phyloP scores from a whole-genome alignment of 23 tunicate genomes.

The Ciona savignyi region DNA sequence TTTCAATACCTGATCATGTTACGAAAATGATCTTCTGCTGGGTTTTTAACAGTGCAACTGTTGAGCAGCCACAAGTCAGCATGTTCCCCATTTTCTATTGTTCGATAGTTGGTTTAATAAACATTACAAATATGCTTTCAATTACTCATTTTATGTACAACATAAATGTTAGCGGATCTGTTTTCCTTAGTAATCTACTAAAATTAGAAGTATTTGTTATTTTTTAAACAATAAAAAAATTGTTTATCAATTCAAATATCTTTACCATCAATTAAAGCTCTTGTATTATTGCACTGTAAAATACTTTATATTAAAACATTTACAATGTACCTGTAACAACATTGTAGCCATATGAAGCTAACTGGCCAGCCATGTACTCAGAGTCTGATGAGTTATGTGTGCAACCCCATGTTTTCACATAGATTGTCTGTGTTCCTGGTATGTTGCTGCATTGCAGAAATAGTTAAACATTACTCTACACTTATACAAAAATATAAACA shows the following conservation, averaged over 20 bases:
- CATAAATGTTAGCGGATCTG: too few relatives aligned
- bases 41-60: constrained; percentile 98
- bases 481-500: too few relatives aligned
- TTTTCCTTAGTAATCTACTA: too few relatives aligned
- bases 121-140: too few relatives aligned
- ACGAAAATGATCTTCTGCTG: constrained; percentile 98
- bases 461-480: too few relatives aligned
- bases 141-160: too few relatives aligned
- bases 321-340: constrained; percentile 47
- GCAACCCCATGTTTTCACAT: constrained; percentile 93
- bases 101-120: too few relatives aligned
- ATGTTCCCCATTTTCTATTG: constrained; percentile 30
- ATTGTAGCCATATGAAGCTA: constrained; percentile 79
- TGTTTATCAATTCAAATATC: too few relatives aligned
- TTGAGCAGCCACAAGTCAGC: constrained; percentile 80
- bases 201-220: neutral
- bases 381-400: constrained; percentile 99
- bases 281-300: neutral
- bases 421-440: constrained; percentile 79
- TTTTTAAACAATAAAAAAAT: neutral
- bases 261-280: too few relatives aligned
- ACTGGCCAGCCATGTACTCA: constrained; percentile 97
- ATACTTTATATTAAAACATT: too few relatives aligned
- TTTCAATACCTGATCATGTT: constrained; percentile 79
- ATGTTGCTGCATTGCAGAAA: constrained; percentile 34